phyloP scores from a whole-genome alignment of 1,140 invertebrate genomes.

The Argopecten irradians region DNA sequence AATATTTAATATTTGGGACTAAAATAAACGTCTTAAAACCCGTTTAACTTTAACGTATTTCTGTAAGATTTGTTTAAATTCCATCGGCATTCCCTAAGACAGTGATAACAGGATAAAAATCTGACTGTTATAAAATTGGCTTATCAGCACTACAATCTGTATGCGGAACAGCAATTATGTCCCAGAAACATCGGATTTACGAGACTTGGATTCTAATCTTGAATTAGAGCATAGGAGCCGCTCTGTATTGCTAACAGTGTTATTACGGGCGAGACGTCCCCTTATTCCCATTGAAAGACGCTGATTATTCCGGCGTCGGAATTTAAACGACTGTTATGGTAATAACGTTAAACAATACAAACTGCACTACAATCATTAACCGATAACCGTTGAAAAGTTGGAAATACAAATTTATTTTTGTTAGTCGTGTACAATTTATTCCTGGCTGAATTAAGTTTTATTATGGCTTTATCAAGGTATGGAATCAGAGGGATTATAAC shows the following conservation, averaged over 20 bases:
- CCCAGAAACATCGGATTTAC: background rate
- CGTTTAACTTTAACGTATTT: too few relatives aligned
- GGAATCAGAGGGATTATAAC: too few relatives aligned
- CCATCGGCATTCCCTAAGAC: background rate
- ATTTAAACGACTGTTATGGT: conserved; percentile 13
- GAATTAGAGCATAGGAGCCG: background rate
- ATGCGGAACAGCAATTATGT: conserved; percentile 9
- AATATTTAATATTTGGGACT: too few relatives aligned
- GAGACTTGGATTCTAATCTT: background rate
- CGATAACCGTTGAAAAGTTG: background rate
- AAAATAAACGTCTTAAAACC: too few relatives aligned
- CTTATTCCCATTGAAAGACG: background rate
- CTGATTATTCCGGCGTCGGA: background rate
- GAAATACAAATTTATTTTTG: background rate
- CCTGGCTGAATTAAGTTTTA: too few relatives aligned
- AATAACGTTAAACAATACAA: background rate
- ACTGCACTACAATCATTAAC: background rate
- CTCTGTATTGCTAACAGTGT: background rate
- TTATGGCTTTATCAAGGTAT: too few relatives aligned
- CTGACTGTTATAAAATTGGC: background rate
- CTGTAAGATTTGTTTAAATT: too few relatives aligned
- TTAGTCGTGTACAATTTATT: background rate
- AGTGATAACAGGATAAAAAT: background rate
- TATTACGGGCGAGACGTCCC: background rate
- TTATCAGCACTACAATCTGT: background rate